Percentiles rank a stretch among this genome's conserved stretches.
These are phyloP conservation scores for Palythoa grandis DNA, from an alignment of 92 coral and sea anemone genomes.

Conservation along the genomic window DNA sequence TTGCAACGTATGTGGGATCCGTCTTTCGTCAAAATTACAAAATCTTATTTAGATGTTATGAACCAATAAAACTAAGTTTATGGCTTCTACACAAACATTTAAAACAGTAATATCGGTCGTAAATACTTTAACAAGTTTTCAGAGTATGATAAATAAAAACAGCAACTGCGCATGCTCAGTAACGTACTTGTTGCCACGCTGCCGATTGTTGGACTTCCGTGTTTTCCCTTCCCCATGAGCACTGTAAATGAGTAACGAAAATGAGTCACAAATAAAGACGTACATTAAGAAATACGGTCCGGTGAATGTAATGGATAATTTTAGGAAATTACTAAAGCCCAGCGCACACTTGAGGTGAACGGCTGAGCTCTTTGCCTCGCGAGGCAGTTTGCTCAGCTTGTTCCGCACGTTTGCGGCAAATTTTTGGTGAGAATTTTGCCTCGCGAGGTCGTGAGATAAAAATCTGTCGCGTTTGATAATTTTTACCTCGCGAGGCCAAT, in stretches of 20 bases:
- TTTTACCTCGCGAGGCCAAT: too few relatives aligned
- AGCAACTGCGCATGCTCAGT: slow-evolving; percentile 31
- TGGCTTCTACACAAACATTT: neutral
- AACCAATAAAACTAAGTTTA: neutral
- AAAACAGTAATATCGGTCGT: neutral
- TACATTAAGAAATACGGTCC: too few relatives aligned
- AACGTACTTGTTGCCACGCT: slow-evolving; percentile 37
- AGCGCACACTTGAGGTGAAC: too few relatives aligned
- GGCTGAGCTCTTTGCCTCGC: too few relatives aligned
- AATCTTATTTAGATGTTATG: neutral
- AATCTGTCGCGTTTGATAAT: too few relatives aligned
- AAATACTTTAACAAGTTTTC: neutral
- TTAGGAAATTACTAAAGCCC: too few relatives aligned
- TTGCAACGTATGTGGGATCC: slow-evolving; percentile 23
- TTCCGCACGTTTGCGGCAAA: too few relatives aligned
- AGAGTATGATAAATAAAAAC: neutral
- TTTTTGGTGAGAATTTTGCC: too few relatives aligned
- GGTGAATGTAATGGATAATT: too few relatives aligned
- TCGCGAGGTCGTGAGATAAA: too few relatives aligned
- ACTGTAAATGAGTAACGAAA: neutral
- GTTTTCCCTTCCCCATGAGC: slow-evolving; percentile 41
- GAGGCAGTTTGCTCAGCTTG: too few relatives aligned
- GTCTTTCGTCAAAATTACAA: neutral
- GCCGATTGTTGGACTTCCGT: slow-evolving; percentile 22
- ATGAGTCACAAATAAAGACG: neutral